Percentiles rank a stretch among this genome's conserved stretches.
These are phyloP conservation scores for Epiblema foenella DNA, from an alignment of 2,888 invertebrate species.

Conservation along the genomic window DNA sequence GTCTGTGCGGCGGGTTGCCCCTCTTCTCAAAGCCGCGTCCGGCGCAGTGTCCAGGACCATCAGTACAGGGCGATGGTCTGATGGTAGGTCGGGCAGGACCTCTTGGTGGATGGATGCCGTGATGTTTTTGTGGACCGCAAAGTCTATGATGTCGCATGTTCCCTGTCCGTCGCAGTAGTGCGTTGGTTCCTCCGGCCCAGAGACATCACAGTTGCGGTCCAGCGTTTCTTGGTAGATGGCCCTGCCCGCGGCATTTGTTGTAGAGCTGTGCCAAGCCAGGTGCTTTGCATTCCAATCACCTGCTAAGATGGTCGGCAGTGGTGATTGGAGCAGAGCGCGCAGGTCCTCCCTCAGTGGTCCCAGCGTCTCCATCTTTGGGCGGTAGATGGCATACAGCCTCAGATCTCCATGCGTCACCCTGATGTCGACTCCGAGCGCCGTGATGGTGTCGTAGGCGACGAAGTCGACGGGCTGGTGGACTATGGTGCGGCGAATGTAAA, in stretches of 20 bases:
- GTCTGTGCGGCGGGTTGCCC: not conserved
- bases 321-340: not conserved
- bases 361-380: no score
- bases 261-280: not conserved
- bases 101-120: not conserved
- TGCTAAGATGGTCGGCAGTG: not conserved
- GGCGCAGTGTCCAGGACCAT: not conserved
- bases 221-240: fast-evolving
- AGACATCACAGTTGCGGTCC: not conserved
- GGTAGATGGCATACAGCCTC: not conserved
- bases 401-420: not conserved
- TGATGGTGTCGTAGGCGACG: not conserved
- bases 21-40: not conserved
- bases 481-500: not conserved
- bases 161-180: not conserved
- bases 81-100: not conserved
- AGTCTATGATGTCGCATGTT: not conserved
- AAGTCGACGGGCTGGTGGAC: constrained; percentile 17
- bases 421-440: constrained; percentile 12
- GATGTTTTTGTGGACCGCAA: not conserved
- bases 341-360: not conserved
- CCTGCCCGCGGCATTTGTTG: fast-evolving
- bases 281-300: constrained; percentile 1
- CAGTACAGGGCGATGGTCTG: not conserved
- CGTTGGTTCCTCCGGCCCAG: not conserved